phyloP scores from a whole-genome alignment of 2,888 invertebrate species.

The Halictus ligatus region DNA sequence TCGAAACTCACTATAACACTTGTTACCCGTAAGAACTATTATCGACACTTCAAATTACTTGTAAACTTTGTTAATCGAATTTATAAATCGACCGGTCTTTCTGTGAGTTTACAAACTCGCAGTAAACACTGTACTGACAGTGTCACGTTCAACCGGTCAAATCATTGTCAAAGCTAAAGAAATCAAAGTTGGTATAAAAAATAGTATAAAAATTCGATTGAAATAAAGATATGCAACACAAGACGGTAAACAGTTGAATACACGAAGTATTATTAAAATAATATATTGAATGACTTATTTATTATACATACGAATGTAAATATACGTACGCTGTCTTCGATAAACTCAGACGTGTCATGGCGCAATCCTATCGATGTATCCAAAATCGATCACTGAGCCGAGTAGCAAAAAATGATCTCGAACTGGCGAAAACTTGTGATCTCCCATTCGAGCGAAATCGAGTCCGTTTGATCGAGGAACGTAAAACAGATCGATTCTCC shows the following conservation, averaged over 20 bases:
- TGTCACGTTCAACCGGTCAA: neutral
- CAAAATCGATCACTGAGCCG: slow-evolving; percentile 37
- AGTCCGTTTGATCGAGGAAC: neutral
- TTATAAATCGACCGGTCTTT: neutral
- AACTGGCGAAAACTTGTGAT: slow-evolving; percentile 19
- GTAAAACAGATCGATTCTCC: neutral
- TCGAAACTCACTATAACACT: neutral
- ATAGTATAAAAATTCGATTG: neutral
- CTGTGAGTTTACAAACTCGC: neutral
- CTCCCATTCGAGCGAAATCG: slow-evolving; percentile 41
- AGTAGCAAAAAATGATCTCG: slow-evolving; percentile 10
- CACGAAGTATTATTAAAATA: neutral
- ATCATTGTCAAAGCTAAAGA: neutral
- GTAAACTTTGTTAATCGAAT: neutral
- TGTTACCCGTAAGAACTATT: neutral
- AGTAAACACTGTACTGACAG: neutral
- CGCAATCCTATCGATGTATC: slow-evolving; percentile 66
- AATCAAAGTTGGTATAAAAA: neutral
- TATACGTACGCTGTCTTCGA: slow-evolving; percentile 76
- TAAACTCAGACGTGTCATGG: slow-evolving; percentile 73
- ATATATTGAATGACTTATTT: neutral
- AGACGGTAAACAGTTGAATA: neutral
- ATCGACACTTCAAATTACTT: neutral
- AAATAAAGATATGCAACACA: neutral
- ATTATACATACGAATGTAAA: neutral